Evolutionary conservation across 2,113 vertebrate genomes (phyloP).

Genomic region (Psettodes erumei): DNA sequence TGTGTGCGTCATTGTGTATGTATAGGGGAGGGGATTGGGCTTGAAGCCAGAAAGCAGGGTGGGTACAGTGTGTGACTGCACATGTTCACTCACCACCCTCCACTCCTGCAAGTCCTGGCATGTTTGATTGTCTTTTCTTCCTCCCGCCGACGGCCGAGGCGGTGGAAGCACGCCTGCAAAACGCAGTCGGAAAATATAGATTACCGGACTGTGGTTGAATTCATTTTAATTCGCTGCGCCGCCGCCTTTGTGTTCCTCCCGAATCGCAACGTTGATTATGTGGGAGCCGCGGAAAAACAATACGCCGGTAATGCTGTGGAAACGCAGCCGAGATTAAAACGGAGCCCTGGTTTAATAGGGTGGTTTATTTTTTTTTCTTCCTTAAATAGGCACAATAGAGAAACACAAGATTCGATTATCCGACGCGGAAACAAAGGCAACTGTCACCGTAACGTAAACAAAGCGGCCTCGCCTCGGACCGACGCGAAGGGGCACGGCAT

Average conservation of each 20-base stretch:
- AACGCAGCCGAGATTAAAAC: conserved; percentile 26
- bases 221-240: conserved; percentile 6
- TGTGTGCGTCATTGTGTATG: conserved; percentile 35
- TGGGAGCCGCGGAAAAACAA: conserved; percentile 20
- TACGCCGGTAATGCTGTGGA: conserved; percentile 15
- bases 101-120: conserved; percentile 61
- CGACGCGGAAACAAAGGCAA: not conserved
- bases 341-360: conserved; percentile 4
- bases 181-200: conserved; percentile 48
- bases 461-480: not conserved
- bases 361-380: no score
- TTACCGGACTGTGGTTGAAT: conserved; percentile 15
- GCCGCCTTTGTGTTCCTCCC: conserved; percentile 27
- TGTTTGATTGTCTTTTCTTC: conserved; percentile 37
- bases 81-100: conserved; percentile 51
- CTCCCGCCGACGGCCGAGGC: not conserved
- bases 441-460: not conserved
- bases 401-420: not conserved
- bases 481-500: not conserved
- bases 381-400: not conserved
- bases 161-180: conserved; percentile 19
- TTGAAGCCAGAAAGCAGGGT: conserved; percentile 58
- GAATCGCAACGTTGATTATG: conserved; percentile 37
- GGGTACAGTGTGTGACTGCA: conserved; percentile 65
- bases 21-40: conserved; percentile 54